Evolutionary conservation across 2,888 invertebrate genomes (phyloP), one percentile per base, ranked within the genome.

Genomic region (Eupithecia abbreviata): DNA sequence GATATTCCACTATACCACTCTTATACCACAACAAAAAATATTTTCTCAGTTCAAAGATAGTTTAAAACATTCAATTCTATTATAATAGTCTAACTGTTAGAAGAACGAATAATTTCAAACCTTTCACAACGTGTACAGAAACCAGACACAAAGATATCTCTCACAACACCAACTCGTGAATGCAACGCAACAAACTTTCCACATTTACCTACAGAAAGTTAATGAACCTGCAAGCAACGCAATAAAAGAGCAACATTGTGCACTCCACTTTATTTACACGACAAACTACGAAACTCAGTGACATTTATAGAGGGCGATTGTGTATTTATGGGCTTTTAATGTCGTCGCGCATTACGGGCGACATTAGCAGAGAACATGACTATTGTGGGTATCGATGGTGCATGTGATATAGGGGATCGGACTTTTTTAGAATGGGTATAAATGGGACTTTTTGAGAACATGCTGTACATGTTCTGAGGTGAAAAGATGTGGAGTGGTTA

Each of bases 301-400:
- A 83, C 84, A 75, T 93, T 93, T 93, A 92, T 92, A 90, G 91
- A 91, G 89, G 78, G 90, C 90, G 90, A 91, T 91, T 88, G 89
- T 88, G 90, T 93, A 94, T 94, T 94, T 94, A 93, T 94, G 92
- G 90, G 83, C 87, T 92, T 93, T 94, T 94, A 94, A 94, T 94
- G 94, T 91, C 88, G 79, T 85, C 83, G 89, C 90, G 92, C 94
- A 94, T 94, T 94, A 94, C 90, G 87, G 84, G 76, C 82, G 84
- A 91, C 89, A 88, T 89, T 87, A 88, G 86, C 86, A 85, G 72
- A 90, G 90, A 91, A 91, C 90, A 90, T 91, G 90, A 91, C 91
- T 90, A 91, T 90, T 90, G 88, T 85, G 81, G 83, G 88, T 77
- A 71, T 75, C 42, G 65, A 51, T 43, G 55, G 89, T 91, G 90